Evolutionary conservation across 2,113 vertebrate genomes (phyloP).

Genomic region (Prietella phreatophila): DNA sequence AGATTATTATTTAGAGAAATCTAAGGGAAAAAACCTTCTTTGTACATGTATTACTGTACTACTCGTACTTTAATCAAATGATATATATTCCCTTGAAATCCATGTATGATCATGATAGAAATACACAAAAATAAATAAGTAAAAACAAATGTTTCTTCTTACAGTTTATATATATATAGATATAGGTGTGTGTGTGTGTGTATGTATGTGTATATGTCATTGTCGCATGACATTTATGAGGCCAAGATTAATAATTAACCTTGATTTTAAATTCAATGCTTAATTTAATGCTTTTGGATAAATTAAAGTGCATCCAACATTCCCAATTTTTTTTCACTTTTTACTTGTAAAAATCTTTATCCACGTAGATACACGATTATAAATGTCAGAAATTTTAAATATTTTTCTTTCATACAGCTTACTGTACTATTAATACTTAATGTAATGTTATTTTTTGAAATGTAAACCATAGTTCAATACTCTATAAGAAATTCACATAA

Average conservation of each 20-base stretch:
- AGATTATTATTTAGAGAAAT: too few species aligned
- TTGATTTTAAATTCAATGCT: background rate
- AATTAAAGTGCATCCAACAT: background rate
- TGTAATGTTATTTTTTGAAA: background rate
- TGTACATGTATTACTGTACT: too few species aligned
- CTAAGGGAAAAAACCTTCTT: too few species aligned
- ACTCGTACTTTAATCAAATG: too few species aligned
- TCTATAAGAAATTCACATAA: background rate
- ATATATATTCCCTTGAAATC: too few species aligned
- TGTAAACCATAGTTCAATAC: background rate
- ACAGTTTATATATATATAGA: too few species aligned
- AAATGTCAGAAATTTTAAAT: background rate
- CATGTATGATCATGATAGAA: too few species aligned
- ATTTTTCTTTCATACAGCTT: background rate
- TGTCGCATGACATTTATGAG: background rate
- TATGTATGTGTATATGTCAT: too few species aligned
- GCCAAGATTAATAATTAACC: background rate
- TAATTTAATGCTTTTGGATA: background rate
- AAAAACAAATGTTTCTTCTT: too few species aligned
- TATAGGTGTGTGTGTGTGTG: too few species aligned
- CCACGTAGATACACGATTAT: background rate
- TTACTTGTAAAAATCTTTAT: background rate
- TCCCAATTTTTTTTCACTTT: background rate
- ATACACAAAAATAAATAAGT: too few species aligned
- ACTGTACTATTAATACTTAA: background rate